Conservation (phyloP, 2,797 vertebrate genomes). For the Premnoplex brunnescens region DNA sequence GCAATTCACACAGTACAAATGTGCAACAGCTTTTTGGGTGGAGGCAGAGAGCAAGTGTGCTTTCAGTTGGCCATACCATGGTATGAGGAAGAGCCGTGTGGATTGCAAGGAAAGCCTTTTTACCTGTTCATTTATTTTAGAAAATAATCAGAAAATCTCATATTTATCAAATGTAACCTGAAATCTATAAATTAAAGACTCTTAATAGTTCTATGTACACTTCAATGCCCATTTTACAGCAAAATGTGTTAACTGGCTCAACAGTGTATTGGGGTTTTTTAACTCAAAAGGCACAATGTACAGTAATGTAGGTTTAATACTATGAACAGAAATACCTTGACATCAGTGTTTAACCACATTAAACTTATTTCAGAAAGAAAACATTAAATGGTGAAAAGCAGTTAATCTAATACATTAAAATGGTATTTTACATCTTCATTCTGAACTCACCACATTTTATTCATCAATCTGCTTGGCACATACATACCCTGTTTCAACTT, state of each 20-base stretch:
- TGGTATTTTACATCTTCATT: neutral
- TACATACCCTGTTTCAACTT: neutral
- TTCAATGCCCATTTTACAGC: neutral
- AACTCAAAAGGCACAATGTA: neutral
- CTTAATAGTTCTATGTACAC: neutral
- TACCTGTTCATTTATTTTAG: neutral
- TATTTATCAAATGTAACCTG: neutral
- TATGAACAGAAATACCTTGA: neutral
- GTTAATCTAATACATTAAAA: neutral
- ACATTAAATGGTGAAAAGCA: neutral
- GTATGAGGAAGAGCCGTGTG: neutral
- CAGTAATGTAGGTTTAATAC: neutral
- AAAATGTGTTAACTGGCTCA: neutral
- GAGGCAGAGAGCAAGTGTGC: neutral
- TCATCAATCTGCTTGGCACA: neutral
- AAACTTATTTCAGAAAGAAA: neutral
- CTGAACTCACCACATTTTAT: rapidly evolving
- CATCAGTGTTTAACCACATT: neutral
- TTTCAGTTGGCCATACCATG: neutral
- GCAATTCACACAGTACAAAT: neutral
- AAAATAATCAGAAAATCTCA: neutral
- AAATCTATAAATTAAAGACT: neutral
- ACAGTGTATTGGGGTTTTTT: neutral
- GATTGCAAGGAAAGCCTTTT: slow-evolving; percentile 45
- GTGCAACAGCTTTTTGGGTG: neutral